These are phyloP conservation scores for Eriosoma lanigerum DNA, from an alignment of 1,140 invertebrate genomes.

Conservation along the genomic window DNA sequence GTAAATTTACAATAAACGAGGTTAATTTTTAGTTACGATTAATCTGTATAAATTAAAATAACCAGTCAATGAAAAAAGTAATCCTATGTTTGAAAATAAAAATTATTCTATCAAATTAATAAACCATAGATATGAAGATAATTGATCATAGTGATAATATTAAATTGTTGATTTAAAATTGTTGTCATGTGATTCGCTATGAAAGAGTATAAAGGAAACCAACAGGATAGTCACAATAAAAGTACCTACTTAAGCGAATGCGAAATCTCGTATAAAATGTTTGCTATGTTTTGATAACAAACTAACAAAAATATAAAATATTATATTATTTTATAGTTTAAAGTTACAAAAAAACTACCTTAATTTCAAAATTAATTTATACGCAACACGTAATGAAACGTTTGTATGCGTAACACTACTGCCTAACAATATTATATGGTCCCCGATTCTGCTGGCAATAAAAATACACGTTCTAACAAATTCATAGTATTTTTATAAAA, in stretches of 20 bases:
- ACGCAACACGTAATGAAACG: constrained; percentile 15
- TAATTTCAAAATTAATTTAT: constrained; percentile 7
- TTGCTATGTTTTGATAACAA: not conserved
- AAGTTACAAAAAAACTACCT: constrained; percentile 24
- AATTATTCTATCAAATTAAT: too few species aligned
- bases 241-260: not conserved
- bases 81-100: too few species aligned
- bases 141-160: too few species aligned
- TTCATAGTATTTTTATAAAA: constrained; percentile 11
- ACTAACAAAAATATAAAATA: not conserved
- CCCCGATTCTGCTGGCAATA: constrained; percentile 49
- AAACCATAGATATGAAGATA: too few species aligned
- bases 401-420: constrained; percentile 24
- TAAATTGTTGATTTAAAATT: too few species aligned
- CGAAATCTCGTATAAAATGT: constrained; percentile 10
- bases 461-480: constrained; percentile 28
- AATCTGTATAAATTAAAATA: too few species aligned
- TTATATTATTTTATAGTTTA: not conserved
- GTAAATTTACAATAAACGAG: too few species aligned
- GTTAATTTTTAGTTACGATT: too few species aligned
- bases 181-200: not conserved
- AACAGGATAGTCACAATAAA: too few species aligned
- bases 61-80: too few species aligned
- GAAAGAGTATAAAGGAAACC: not conserved
- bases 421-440: constrained; percentile 38